Conservation (phyloP, 2,888 invertebrate genomes). For the Plagodis dolabraria region DNA sequence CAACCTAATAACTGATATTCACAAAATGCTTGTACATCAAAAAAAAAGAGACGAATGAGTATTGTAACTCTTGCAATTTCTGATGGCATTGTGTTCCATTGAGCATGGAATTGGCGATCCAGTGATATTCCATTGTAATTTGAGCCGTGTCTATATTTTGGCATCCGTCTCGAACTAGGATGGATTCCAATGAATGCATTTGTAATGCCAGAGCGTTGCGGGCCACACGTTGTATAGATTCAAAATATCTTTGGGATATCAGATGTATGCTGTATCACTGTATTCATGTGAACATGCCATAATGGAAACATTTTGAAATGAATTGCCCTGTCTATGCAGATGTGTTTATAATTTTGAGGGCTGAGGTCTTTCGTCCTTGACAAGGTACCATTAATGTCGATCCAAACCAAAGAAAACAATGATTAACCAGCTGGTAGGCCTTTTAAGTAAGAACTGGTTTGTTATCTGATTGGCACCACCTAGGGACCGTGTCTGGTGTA, state of each 20-base stretch:
- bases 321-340: not conserved
- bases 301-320: not conserved
- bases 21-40: too few relatives aligned
- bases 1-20: too few relatives aligned
- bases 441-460: too few relatives aligned
- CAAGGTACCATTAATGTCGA: too few relatives aligned
- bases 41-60: too few relatives aligned
- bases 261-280: not conserved
- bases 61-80: too few relatives aligned
- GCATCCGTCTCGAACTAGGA: slow-evolving; percentile 1
- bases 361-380: too few relatives aligned
- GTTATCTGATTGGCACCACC: too few relatives aligned
- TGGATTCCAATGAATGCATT: not conserved
- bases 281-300: not conserved
- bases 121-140: not conserved
- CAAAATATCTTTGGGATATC: slow-evolving; percentile 3
- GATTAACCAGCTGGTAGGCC: too few relatives aligned
- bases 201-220: slow-evolving; percentile 1
- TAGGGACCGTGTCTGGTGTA: too few relatives aligned
- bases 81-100: not conserved
- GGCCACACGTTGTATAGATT: slow-evolving; percentile 1
- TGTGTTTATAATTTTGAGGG: not conserved
- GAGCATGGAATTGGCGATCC: not conserved
- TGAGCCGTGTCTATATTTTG: not conserved
- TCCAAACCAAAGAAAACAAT: too few relatives aligned